These are phyloP conservation scores for Gila robusta DNA, from an alignment of 2,797 vertebrate species.

Conservation along the genomic window DNA sequence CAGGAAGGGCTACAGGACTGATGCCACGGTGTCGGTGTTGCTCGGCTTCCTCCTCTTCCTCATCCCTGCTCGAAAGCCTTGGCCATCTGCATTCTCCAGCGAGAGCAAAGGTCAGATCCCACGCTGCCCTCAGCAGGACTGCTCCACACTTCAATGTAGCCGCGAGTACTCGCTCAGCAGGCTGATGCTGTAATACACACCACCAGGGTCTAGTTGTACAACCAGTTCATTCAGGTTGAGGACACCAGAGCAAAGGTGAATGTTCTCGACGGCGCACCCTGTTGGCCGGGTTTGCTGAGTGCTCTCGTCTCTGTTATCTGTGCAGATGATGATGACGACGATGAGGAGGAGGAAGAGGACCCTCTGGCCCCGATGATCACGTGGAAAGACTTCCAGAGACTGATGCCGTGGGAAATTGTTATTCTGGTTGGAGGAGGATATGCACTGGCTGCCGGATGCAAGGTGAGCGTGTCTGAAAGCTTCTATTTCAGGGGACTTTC, in stretches of 20 bases:
- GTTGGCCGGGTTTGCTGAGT: background rate
- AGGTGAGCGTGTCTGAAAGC: slow-evolving; percentile 76
- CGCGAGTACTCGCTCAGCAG: background rate
- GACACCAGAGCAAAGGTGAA: slow-evolving; percentile 37
- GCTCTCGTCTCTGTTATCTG: slow-evolving; percentile 24
- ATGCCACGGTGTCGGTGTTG: slow-evolving; percentile 94
- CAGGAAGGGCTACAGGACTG: slow-evolving; percentile 96
- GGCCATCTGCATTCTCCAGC: slow-evolving; percentile 80
- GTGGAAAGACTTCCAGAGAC: slow-evolving; percentile 97
- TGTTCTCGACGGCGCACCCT: background rate
- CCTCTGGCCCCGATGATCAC: slow-evolving; percentile 90
- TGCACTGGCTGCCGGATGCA: slow-evolving; percentile 95
- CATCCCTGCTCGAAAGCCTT: slow-evolving; percentile 91
- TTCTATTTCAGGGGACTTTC: background rate
- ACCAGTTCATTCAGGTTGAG: background rate
- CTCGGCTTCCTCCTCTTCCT: slow-evolving; percentile 97
- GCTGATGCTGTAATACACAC: background rate
- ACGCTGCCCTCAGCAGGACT: slow-evolving; percentile 16
- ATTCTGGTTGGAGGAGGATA: slow-evolving; percentile 97
- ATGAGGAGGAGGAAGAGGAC: slow-evolving; percentile 66
- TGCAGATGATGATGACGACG: slow-evolving; percentile 63
- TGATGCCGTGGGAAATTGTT: slow-evolving; percentile 99
- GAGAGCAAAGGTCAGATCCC: slow-evolving; percentile 76
- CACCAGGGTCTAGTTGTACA: slow-evolving; percentile 11
- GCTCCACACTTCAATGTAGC: background rate